These are phyloP conservation scores for Tupaia tana DNA, from an alignment of 2,113 vertebrate genomes.

Conservation along the genomic window DNA sequence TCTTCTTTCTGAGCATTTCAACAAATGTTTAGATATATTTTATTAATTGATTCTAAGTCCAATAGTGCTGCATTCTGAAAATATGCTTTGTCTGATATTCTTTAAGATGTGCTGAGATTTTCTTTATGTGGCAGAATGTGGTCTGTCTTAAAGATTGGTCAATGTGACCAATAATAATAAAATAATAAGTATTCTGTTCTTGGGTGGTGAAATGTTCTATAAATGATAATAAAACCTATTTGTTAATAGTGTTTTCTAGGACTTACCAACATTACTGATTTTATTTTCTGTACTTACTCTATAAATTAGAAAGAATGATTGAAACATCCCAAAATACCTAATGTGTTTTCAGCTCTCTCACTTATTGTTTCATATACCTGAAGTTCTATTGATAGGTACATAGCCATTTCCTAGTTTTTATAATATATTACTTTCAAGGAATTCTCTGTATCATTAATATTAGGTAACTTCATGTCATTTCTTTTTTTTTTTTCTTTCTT, in stretches of 20 bases:
- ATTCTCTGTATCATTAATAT: not conserved
- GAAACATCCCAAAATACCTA: not conserved
- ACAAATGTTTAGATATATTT: not conserved
- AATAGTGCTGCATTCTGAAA: not conserved
- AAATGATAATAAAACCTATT: not conserved
- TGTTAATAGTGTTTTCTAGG: not conserved
- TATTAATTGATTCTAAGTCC: not conserved
- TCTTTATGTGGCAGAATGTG: not conserved
- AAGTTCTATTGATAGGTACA: not conserved
- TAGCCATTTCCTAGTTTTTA: not conserved
- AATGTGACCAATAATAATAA: not conserved
- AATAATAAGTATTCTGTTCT: not conserved
- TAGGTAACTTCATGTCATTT: not conserved
- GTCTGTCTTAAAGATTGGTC: not conserved
- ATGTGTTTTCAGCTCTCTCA: not conserved
- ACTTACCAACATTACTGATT: not conserved
- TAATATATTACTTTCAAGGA: not conserved
- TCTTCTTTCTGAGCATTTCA: no score
- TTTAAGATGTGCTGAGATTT: not conserved
- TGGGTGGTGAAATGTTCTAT: not conserved
- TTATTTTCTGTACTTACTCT: not conserved
- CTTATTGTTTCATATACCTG: not conserved
- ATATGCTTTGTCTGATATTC: not conserved
- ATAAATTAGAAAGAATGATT: not conserved
- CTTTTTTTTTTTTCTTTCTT: not conserved